Evolutionary conservation across 2,888 invertebrate species (phyloP), one percentile per base, ranked within the genome.

Genomic region (Eupithecia tripunctaria): DNA sequence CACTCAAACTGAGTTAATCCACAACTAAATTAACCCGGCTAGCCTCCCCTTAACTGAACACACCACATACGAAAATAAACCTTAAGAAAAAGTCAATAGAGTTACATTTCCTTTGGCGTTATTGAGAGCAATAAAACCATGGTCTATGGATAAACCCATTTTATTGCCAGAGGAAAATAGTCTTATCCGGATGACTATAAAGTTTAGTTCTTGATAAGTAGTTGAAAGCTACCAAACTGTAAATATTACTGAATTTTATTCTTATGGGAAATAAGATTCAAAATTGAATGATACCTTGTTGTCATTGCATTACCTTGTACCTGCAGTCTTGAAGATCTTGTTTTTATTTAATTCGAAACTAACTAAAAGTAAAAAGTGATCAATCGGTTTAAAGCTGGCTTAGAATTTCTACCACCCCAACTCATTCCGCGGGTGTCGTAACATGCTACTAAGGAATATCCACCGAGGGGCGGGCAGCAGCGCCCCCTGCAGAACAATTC

Each of bases 1-100:
- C 93, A 91, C 89, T 91, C 91, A 89, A 89, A 91, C 89, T 85
- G 87, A 91, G 88, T 91, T 93, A 91, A 93, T 93, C 92, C 90
- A 84, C 90, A 92, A 92, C 93, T 91, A 93, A 93, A 93, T 93
- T 93, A 93, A 91, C 92, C 91, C 88, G 82, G 86, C 89, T 83
- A 25, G 25, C 25, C 82, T 86, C 83, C 90, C 91, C 89, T 88
- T 88, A 88, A 87, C 80, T 71, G 74, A 68, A 68, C 64, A 73
- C 47, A 64, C 25, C 29, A 69, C 82, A 77, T 70, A 62, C 80
- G 68, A 88, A 82, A 85, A 84, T 77, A 80, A 76, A 85, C 89
- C 83, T 80, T 89, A 85, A 47, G 67, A 0, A 18, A 1, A 29
- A 15, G 3, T 7, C 7, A 7, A 43, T 78, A 88, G 82, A 81